Conservation (phyloP, 2,888 invertebrate species). For the Unio delphinus region DNA sequence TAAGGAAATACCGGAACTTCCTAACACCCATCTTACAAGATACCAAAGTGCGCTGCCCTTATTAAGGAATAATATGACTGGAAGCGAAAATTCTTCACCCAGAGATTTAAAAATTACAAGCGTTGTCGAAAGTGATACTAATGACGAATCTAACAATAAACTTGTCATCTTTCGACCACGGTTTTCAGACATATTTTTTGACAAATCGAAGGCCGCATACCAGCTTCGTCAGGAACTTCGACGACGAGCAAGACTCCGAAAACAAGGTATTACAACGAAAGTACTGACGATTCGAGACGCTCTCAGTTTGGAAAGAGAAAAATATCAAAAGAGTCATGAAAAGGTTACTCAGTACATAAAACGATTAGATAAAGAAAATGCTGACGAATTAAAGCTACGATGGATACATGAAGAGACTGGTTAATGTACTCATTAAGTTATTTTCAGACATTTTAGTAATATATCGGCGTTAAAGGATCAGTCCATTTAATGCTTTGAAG, state of each 20-base stretch:
- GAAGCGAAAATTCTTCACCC: not conserved
- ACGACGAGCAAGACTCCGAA: constrained; percentile 25
- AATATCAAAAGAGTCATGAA: constrained; percentile 24
- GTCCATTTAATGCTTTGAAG: no score
- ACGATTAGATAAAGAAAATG: constrained; percentile 27
- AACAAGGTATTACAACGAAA: constrained; percentile 15
- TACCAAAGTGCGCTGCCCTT: constrained; percentile 29
- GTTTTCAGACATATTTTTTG: constrained; percentile 35
- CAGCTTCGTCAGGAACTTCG: constrained; percentile 31
- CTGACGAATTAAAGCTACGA: constrained; percentile 11
- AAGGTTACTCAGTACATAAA: constrained; percentile 30
- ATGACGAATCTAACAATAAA: no score
- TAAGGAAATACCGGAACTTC: constrained; percentile 18
- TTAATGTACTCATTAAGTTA: not conserved
- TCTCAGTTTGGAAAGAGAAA: constrained; percentile 24
- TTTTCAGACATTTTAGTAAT: no score
- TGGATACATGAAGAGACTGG: constrained; percentile 23
- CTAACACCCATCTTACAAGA: constrained; percentile 10
- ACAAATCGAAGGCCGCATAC: constrained; percentile 38
- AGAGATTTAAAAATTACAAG: not conserved
- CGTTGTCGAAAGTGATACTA: no score
- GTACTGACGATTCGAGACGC: constrained; percentile 28
- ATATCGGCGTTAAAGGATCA: no score
- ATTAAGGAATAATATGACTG: not conserved
- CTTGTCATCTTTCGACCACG: not conserved